Base-by-base conservation (phyloP, 2,797 vertebrate genomes). In the Hozukius guyotensis region DNA sequence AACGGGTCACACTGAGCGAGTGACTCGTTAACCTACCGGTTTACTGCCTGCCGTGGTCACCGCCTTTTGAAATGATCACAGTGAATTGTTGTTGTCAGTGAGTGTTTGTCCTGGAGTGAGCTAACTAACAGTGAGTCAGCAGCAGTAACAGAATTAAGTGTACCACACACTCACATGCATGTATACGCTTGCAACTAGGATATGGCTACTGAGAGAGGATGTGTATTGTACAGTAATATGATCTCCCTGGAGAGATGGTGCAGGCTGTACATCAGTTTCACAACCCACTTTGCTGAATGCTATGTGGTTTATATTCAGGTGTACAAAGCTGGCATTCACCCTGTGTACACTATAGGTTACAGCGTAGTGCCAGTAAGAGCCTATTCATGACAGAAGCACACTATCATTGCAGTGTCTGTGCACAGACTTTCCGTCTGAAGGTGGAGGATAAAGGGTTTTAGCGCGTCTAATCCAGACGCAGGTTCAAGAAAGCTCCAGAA, bases 401-500 rank as follows among this genome's bases (percentile, higher is more conserved):
- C 49, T 12, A 6, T 22, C 24, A 20, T 4, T 68, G 56, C 36
- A 46, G 71, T 75, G 62, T 76, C 61, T 75, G 65, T 70, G 61
- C 38, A 20, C 20, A 74, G 83, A 66, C 52, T 60, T 34, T 70
- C 24, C 2, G 2, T 85, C 53, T 66, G 64, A 81, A 72, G 82
- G 78, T 84, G 82, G 72, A 68, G 77, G 87, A 89, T 86, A 66
- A 88, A 77, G 74, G 64, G 82, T 74, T 86, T 93, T 80, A 77
- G 64, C 32, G 52, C 1, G 59, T 86, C 56, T 91, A 89, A 92
- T 87, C 81, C 76, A 53, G 55, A 72, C 24, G 55, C 56, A 66
- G 85, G 86, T 75, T 85, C 68, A 76, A 22, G 66, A 72, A 71
- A 73, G 78, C 65, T 82, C 24, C 5, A 22, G 42, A 77, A 69